phyloP scores from a whole-genome alignment of 2,113 vertebrate genomes.

The Piprites chloris region DNA sequence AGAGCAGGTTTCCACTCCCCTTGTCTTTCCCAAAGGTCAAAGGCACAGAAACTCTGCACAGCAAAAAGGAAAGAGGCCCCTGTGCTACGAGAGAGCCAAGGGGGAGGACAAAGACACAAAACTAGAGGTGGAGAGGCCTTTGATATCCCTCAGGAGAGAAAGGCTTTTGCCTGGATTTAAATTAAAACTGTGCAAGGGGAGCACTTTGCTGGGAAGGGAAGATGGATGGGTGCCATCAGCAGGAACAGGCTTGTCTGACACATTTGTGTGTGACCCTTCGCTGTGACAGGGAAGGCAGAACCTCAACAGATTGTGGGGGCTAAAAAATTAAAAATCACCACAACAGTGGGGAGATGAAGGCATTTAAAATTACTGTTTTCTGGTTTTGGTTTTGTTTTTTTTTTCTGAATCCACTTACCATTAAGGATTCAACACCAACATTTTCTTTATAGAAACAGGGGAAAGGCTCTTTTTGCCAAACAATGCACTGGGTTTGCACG shows the following conservation, averaged over 20 bases:
- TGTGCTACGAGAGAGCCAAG: neutral
- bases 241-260: neutral
- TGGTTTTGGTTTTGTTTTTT: too few relatives aligned
- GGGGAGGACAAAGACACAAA: neutral
- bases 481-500: rapidly evolving
- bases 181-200: neutral
- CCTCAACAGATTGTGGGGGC: neutral
- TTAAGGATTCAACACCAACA: neutral
- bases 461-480: neutral
- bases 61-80: neutral
- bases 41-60: neutral
- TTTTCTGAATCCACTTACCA: neutral
- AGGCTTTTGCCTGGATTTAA: neutral
- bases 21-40: neutral
- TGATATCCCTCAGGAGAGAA: neutral
- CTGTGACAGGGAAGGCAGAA: neutral
- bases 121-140: neutral
- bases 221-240: neutral
- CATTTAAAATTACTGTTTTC: neutral
- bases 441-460: neutral
- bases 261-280: neutral
- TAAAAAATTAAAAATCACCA: neutral
- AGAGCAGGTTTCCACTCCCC: neutral
- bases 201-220: neutral
- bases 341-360: neutral